Percentiles rank a stretch among this genome's conserved stretches.
Evolutionary conservation across 1,140 invertebrate genomes (phyloP).

Genomic region (Musca vetustissima): DNA sequence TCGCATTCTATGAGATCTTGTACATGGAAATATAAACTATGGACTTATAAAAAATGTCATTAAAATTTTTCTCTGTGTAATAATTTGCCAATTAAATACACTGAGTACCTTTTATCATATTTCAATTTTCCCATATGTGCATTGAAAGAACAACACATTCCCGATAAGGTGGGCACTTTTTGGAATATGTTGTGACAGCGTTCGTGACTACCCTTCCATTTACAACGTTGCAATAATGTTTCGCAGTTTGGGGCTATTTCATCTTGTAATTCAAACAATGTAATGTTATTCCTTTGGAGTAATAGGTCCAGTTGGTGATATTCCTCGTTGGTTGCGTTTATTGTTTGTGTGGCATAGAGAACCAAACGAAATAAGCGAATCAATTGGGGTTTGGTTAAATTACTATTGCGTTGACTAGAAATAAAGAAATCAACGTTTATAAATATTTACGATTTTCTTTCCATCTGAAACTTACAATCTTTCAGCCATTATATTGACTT

Average conservation of each 20-base stretch:
- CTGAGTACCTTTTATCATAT: constrained; percentile 16
- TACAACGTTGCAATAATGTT: constrained; percentile 60
- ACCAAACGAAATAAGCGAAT: neutral
- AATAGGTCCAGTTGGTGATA: constrained; percentile 24
- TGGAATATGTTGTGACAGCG: constrained; percentile 61
- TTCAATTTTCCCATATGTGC: constrained; percentile 50
- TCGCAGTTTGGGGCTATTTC: constrained; percentile 58
- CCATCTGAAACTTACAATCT: constrained; percentile 40
- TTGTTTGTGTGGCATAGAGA: neutral
- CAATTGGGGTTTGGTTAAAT: neutral
- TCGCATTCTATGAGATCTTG: too few relatives aligned
- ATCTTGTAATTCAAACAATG: constrained; percentile 40
- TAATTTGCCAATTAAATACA: too few relatives aligned
- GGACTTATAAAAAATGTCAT: too few relatives aligned
- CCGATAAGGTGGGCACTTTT: constrained; percentile 58
- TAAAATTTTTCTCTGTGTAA: too few relatives aligned
- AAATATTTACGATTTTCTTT: neutral
- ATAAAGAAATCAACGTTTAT: neutral
- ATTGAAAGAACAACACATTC: constrained; percentile 66
- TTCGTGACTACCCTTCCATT: constrained; percentile 62
- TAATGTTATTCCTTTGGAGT: constrained; percentile 45
- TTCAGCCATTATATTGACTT: constrained; percentile 37
- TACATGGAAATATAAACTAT: too few relatives aligned
- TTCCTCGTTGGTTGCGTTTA: neutral
- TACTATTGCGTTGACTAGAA: neutral